Evolutionary conservation across 2,888 invertebrate genomes (phyloP).

Genomic region (Lysandra coridon): DNA sequence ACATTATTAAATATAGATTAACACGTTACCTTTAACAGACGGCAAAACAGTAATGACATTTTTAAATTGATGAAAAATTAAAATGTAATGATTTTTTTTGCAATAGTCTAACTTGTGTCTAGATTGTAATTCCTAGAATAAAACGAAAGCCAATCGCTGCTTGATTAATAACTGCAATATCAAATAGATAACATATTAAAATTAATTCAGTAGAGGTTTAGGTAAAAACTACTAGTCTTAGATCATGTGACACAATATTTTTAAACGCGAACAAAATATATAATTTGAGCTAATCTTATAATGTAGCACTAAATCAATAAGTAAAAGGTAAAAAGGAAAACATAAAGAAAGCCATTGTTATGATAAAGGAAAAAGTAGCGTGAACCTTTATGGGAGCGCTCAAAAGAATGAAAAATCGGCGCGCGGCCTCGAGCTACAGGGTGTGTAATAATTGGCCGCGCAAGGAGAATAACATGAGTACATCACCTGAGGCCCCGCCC

Average conservation of each 20-base stretch:
- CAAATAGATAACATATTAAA: too few species aligned
- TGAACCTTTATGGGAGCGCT: neutral
- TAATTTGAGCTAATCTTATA: too few species aligned
- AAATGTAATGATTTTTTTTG: too few species aligned
- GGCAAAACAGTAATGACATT: neutral
- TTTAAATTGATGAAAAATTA: too few species aligned
- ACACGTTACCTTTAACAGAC: neutral
- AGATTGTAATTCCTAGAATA: too few species aligned
- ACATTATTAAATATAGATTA: neutral
- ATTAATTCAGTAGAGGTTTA: too few species aligned
- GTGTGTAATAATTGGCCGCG: slow-evolving; percentile 42
- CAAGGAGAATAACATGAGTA: slow-evolving; percentile 35
- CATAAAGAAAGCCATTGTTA: neutral
- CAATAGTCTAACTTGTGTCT: neutral
- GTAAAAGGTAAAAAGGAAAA: neutral
- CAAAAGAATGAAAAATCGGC: slow-evolving; percentile 17
- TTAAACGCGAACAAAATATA: too few species aligned
- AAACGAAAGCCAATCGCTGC: too few species aligned
- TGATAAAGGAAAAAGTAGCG: neutral
- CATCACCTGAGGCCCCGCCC: slow-evolving; percentile 55
- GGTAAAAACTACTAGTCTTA: too few species aligned
- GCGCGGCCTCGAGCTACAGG: slow-evolving; percentile 3
- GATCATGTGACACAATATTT: too few species aligned
- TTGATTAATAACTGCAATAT: too few species aligned
- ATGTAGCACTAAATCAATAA: neutral